Conservation (phyloP, 2,113 vertebrate species). For the Gadus chalcogrammus region DNA sequence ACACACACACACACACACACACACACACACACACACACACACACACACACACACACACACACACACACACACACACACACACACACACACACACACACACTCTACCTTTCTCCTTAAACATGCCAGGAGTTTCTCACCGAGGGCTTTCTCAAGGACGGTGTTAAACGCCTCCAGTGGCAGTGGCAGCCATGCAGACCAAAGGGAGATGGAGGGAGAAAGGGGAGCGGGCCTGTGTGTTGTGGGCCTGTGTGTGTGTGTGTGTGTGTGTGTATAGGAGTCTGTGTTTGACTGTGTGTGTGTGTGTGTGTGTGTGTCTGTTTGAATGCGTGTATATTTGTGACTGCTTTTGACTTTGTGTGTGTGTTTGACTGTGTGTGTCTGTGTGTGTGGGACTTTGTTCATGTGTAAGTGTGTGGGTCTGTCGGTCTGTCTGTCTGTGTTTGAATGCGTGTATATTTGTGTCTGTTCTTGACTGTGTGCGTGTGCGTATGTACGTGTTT, state of each 20-base stretch:
- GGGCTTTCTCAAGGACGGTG: conserved; percentile 98
- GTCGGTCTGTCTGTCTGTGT: neutral
- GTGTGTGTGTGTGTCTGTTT: conserved; percentile 36
- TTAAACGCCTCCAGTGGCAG: conserved; percentile 96
- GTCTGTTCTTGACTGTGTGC: too few relatives aligned
- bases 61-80: too few relatives aligned
- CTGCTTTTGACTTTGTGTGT: conserved; percentile 30
- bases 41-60: too few relatives aligned
- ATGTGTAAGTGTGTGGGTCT: conserved; percentile 36
- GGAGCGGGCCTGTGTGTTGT: conserved; percentile 55
- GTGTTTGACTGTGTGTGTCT: conserved; percentile 44
- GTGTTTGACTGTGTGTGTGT: conserved; percentile 32
- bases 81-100: conserved; percentile 65
- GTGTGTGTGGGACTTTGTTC: conserved; percentile 38
- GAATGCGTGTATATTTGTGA: conserved; percentile 67
- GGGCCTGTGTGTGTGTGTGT: conserved; percentile 38
- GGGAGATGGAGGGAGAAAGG: conserved; percentile 72
- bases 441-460: too few relatives aligned
- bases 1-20: conserved; percentile 49
- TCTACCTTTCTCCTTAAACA: conserved; percentile 96
- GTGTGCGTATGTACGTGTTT: too few relatives aligned
- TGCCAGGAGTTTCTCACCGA: conserved; percentile 96
- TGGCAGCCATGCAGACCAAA: conserved; percentile 85
- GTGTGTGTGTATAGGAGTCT: conserved; percentile 22
- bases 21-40: too few relatives aligned